Evolutionary conservation across 2,113 vertebrate genomes (phyloP), one percentile per base, ranked within the genome.

Genomic region (Onychostruthus taczanowskii): DNA sequence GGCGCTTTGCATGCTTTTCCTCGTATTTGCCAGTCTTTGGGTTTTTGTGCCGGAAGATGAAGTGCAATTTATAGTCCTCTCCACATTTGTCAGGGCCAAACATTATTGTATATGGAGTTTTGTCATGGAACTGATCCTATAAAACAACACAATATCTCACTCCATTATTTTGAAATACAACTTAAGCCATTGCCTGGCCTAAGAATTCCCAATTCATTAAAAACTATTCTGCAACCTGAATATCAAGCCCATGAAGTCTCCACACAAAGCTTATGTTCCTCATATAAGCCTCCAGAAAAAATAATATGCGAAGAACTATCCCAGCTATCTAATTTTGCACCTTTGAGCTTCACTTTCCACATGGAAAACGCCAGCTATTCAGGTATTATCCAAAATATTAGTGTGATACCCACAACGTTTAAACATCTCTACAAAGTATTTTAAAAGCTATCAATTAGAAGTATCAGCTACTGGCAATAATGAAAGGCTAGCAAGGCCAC

Each of bases 71-170:
- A 95, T 99, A 99, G 91, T 99, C 99, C 77, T 99, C 99, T 55
- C 99, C 99, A 95, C 99, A 99, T 92, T 99, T 99, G 96, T 99
- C 99, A 7, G 99, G 99, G 47, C 99, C 99, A 82, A 99, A 99
- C 99, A 99, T 99, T 96, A 99, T 99, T 11, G 99, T 99, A 95
- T 99, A 99, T 0, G 99, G 97, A 30, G 99, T 99, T 97, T 99
- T 99, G 97, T 99, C 99, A 76, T 99, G 98, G 95, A 99, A 99
- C 39, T 99, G 98, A 83, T 99, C 99, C 99, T 99, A 97, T 68
- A 88, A 74, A 76, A 77, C 79, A 97, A 97, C 17, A 30, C 56
- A 95, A 79, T 53, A 50, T 46, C 62, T 68, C 12, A 50, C 26
- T 90, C 21, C 21, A 21, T 79, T 64, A 87, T 53, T 91, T 8